Evolutionary conservation across 1,140 invertebrate species (phyloP), one percentile per base, ranked within the genome.

Genomic region (Asbolus verrucosus): DNA sequence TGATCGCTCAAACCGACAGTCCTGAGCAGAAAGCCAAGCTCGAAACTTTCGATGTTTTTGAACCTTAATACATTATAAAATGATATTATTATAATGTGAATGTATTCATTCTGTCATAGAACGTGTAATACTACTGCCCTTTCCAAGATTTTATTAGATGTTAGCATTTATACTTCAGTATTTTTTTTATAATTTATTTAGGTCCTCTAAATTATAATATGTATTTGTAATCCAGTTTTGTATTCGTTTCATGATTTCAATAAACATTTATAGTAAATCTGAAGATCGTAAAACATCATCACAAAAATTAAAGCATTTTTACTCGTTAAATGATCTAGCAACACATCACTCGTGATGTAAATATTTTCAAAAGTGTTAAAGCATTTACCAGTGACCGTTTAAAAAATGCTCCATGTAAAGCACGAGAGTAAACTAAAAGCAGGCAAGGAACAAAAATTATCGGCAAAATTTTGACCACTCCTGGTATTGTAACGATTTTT

Each of bases 1-100:
- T 96, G 72, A 86, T 93, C 33, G 89, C 86, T 6, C 79, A 87
- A 9, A 86, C 89, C 72, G 86, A 88, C 24, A 84, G 87, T 1
- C 89, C 91, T 8, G 87, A 91, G 71, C 90, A 92, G 27, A 85
- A 84, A 71, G 83, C 84, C 11, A 87, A 86, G 71, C 78, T 93
- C 50, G 84, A 86, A 54, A 87, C 88, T 72, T 82, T 92, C 33
- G 87, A 81, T 11, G 31, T 73, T 38, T 79, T 73, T 33, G 71
- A 74, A 63, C 73, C 74, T 8, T 70, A 60, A 65, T 27, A 6
- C 11, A 38, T 9, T 38, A 8, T 3, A 16, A n/a, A n/a, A n/a
- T n/a, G n/a, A n/a, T n/a, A n/a, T n/a, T n/a, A n/a, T n/a, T n/a
- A n/a, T n/a, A n/a, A n/a, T n/a, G 46, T 54, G 27, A 24, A 54